Evolutionary conservation across 2,888 invertebrate genomes (phyloP), one percentile per base, ranked within the genome.

Genomic region (Platycheirus rosarum): DNA sequence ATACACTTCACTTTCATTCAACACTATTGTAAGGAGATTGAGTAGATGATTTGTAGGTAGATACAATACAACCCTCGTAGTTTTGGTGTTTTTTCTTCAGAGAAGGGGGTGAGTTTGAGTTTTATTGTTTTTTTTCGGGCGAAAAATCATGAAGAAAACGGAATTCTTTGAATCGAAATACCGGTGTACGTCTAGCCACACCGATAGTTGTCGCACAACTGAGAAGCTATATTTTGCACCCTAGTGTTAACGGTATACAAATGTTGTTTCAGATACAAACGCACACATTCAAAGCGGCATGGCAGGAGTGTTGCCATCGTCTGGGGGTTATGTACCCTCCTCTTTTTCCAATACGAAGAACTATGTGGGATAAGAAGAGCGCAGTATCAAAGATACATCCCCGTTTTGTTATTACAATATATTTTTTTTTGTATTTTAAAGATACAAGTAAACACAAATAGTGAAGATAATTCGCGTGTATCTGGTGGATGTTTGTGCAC

Each of bases 121-220:
- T 66, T 60, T 37, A 46, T 44, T 6, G 49, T 57, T 14, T 51
- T 51, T 49, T 13, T n/a, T n/a, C n/a, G 23, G 18, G 35, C 26
- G 14, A 66, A 1, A 32, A 18, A 29, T 40, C 46, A 53, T 53
- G 53, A 66, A 14, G 13, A 40, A 57, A 23, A 71, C 57, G 44
- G 44, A 76, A 70, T 48, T 80, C 51, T 53, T 68, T 73, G 6
- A 69, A 57, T 77, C 57, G 84, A 86, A 60, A 32, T 29, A 84
- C 88, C 87, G 88, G 88, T 88, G 88, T 88, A 88, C 89, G 92
- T 92, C 88, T 91, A 90, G 88, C 89, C 92, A 88, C 89, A 92
- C 92, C 92, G 92, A 91, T 93, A 91, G 92, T 91, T 93, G 93
- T 92, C 93, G 92, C 92, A 92, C 91, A 92, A 93, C 93, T 93